A percentile compares a stretch with the other conserved stretches of the same genome.
These are phyloP conservation scores for Apamea sordens DNA, from an alignment of 2,888 invertebrate genomes.

Conservation along the genomic window DNA sequence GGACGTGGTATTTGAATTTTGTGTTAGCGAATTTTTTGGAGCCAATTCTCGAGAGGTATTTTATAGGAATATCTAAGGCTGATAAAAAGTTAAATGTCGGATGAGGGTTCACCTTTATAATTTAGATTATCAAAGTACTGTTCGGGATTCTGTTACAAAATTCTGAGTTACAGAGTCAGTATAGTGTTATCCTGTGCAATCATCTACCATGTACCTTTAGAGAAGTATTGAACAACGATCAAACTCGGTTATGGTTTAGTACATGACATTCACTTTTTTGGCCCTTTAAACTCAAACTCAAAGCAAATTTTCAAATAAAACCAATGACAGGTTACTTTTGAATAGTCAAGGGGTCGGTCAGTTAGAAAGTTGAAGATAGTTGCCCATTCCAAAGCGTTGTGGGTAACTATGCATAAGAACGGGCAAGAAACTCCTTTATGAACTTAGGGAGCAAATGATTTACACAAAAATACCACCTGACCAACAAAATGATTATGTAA, in stretches of 20 bases:
- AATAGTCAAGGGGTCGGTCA: too few relatives aligned
- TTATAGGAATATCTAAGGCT: neutral
- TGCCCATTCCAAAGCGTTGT: too few relatives aligned
- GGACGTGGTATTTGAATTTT: conserved; percentile 59
- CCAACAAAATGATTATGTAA: neutral
- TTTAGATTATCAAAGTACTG: neutral
- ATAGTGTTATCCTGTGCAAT: neutral
- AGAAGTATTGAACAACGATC: neutral
- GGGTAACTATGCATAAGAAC: too few relatives aligned
- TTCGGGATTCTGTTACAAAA: neutral
- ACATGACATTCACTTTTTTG: too few relatives aligned
- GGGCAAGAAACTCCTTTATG: too few relatives aligned
- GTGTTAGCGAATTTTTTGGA: conserved; percentile 30
- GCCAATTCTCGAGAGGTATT: conserved; percentile 15
- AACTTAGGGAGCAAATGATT: neutral
- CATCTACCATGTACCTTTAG: neutral
- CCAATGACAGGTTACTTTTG: too few relatives aligned
- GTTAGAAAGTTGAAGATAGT: too few relatives aligned
- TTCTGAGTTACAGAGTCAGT: neutral
- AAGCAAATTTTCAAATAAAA: too few relatives aligned
- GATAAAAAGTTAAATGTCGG: neutral
- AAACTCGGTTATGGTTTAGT: neutral
- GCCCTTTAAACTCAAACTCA: too few relatives aligned
- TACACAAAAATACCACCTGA: neutral
- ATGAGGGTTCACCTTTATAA: neutral